Evolutionary conservation across 2,797 vertebrate species (phyloP), one percentile per base, ranked within the genome.

Genomic region (Etheostoma nigrum): DNA sequence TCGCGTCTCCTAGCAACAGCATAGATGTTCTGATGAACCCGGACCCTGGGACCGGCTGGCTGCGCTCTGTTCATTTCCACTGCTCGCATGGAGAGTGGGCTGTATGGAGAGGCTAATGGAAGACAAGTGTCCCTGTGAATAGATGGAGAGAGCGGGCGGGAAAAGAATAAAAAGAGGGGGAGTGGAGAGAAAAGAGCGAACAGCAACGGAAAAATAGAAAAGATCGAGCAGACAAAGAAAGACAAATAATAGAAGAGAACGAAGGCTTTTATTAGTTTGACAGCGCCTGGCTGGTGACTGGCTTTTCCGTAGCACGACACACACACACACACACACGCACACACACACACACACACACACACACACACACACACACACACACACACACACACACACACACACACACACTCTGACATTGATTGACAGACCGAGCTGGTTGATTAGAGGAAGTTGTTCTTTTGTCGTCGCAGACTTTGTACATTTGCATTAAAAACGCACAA

Each of bases 1-100:
- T 73, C 2, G 4, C 6, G 71, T 89, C 78, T 75, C 86, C 79
- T 85, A 86, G 88, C 85, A 89, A 89, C 88, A 82, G 79, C 8
- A 33, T 1, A 25, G 42, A 74, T 60, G 75, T 57, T 49, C 11
- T 19, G 69, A 70, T 51, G 64, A 48, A 63, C 54, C 57, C 5
- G 51, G 84, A 83, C 61, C 4, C 14, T 5, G 4, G 47, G 64
- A 64, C n/a, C 10, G 14, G 49, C 44, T 0, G 71, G 58, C 14
- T 7, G 6, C 14, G 15, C 73, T 66, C 30, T 63, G 69, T 81
- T 67, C 42, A 61, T 72, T 84, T 63, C 14, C 18, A 27, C 54
- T 14, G 64, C 48, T 45, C 36, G 36, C 36, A 40, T 4, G 36
- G 36, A 30, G 61, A 59, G 68, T 27, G 67, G 18, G 58, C 33